These are phyloP conservation scores for Potamilus streckersoni DNA, from an alignment of 1,140 invertebrate genomes.

Conservation along the genomic window DNA sequence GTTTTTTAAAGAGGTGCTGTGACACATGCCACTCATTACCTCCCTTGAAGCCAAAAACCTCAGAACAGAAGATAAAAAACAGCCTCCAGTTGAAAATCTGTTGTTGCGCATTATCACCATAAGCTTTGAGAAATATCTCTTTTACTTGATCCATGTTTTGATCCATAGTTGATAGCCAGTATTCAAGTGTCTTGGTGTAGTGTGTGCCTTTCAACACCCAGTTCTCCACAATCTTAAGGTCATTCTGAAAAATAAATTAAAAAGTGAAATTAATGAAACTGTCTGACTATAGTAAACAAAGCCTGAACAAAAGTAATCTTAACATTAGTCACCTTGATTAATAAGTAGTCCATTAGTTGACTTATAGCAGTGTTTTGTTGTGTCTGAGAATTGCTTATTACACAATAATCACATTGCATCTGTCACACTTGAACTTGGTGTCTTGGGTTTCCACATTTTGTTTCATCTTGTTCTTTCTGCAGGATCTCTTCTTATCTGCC, in stretches of 20 bases:
- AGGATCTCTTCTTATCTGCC: too few species aligned
- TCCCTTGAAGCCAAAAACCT: constrained; percentile 55
- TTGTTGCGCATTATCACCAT: constrained; percentile 50
- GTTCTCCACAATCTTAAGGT: constrained; percentile 46
- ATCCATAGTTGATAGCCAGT: constrained; percentile 52
- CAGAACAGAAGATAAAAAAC: constrained; percentile 62
- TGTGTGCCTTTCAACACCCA: constrained; percentile 57
- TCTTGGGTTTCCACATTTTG: too few species aligned
- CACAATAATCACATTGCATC: too few species aligned
- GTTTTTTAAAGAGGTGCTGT: constrained; percentile 54
- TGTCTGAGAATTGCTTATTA: too few species aligned
- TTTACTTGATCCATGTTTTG: constrained; percentile 46
- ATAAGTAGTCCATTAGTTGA: too few species aligned
- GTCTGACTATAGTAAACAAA: too few species aligned
- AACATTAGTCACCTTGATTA: too few species aligned
- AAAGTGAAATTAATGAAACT: neutral
- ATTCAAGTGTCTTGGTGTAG: constrained; percentile 56
- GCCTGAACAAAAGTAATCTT: too few species aligned
- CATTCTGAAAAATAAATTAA: constrained; percentile 38
- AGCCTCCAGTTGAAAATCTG: constrained; percentile 58
- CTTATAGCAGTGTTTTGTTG: too few species aligned
- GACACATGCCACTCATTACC: constrained; percentile 60
- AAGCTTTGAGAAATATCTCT: constrained; percentile 40
- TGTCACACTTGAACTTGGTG: too few species aligned
- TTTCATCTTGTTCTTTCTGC: too few species aligned